These are phyloP conservation scores for Apogon talboti DNA, from an alignment of 2,797 vertebrate genomes.

Conservation along the genomic window DNA sequence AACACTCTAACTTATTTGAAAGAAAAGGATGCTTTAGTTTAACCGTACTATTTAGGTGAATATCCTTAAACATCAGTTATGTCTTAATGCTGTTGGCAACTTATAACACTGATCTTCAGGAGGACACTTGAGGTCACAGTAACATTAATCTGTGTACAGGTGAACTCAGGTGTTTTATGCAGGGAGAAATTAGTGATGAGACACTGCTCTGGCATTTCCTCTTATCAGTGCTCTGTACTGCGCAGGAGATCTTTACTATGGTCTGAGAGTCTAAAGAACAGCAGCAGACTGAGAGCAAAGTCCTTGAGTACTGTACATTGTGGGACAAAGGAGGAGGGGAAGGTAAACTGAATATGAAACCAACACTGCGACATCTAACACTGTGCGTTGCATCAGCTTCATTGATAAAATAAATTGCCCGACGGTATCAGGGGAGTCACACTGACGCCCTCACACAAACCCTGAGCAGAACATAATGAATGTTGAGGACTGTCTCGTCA, in stretches of 20 bases:
- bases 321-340: constrained; percentile 10
- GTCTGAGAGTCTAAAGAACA: constrained; percentile 67
- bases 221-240: constrained; percentile 45
- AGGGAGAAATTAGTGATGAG: background rate
- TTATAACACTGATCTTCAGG: background rate
- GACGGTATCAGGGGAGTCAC: constrained; percentile 19
- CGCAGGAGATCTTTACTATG: constrained; percentile 36
- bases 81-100: background rate
- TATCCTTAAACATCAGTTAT: background rate
- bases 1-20: constrained; percentile 28
- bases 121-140: constrained; percentile 2
- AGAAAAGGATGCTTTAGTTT: background rate
- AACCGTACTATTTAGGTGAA: constrained; percentile 3
- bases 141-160: background rate
- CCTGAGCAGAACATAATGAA: constrained; percentile 41
- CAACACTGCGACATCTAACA: background rate
- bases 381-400: constrained; percentile 24
- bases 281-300: constrained; percentile 38
- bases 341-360: constrained; percentile 30
- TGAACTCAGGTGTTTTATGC: constrained; percentile 3
- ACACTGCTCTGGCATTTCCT: constrained; percentile 11
- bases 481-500: constrained; percentile 37
- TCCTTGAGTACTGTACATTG: constrained; percentile 32
- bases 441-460: constrained; percentile 11
- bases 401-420: constrained; percentile 37